Evolutionary conservation across 2,888 invertebrate genomes (phyloP).

Genomic region (Geotrupes spiniger): DNA sequence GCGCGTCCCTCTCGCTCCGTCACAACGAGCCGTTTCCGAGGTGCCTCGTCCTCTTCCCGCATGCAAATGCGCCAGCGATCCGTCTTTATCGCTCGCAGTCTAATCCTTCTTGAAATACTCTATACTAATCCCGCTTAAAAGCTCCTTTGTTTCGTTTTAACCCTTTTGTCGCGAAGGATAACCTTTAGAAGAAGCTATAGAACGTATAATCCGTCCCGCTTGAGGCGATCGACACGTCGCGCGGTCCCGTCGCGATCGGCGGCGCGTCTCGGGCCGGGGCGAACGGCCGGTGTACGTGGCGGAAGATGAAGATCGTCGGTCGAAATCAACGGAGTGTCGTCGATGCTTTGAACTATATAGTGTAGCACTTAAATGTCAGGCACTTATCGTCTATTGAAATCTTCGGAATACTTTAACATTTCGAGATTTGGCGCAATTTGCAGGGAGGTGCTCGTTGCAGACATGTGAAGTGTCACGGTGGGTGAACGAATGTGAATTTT

Average conservation of each 20-base stretch:
- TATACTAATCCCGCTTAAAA: constrained; percentile 47
- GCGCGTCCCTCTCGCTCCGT: constrained; percentile 14
- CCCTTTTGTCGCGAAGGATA: constrained; percentile 45
- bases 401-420: constrained; percentile 19
- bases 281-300: neutral
- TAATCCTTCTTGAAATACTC: constrained; percentile 37
- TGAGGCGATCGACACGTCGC: constrained; percentile 16
- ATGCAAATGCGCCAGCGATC: constrained; percentile 10
- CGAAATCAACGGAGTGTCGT: constrained; percentile 28
- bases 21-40: constrained; percentile 15
- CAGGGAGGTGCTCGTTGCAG: too few relatives aligned
- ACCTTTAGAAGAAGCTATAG: constrained; percentile 38
- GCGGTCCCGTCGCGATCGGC: constrained; percentile 8
- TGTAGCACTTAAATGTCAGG: constrained; percentile 37
- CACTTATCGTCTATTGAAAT: constrained; percentile 34
- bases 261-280: neutral
- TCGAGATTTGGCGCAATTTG: constrained; percentile 28
- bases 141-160: constrained; percentile 49
- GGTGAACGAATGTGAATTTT: too few relatives aligned
- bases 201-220: constrained; percentile 28
- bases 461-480: too few relatives aligned
- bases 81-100: constrained; percentile 24
- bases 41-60: constrained; percentile 14
- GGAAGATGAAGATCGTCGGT: constrained; percentile 3
- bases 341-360: constrained; percentile 27